Evolutionary conservation across 2,888 invertebrate genomes (phyloP), one percentile per base, ranked within the genome.

Genomic region (Malthinus seriepunctatus): DNA sequence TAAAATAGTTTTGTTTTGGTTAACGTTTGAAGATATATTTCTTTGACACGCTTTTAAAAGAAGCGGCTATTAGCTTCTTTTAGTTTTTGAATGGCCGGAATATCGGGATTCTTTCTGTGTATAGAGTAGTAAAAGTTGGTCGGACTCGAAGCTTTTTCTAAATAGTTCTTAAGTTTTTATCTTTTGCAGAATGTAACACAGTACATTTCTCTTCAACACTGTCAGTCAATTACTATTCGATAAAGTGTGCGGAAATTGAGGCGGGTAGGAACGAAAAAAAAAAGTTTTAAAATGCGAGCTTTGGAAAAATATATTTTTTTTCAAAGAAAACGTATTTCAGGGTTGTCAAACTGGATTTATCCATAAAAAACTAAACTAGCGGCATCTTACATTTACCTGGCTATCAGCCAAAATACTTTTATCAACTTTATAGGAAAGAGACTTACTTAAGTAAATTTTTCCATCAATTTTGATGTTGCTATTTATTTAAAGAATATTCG

Each of bases 181-280:
- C 65, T 65, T 56, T 15, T 52, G 52, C 51, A 44, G 50, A 61
- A 65, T 61, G 62, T 63, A 62, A 60, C 62, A 57, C 57, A 56
- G 56, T 55, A 65, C 10, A 9, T 63, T 65, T 63, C 65, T 61
- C 61, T 65, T 65, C 56, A 55, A 55, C 58, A 64, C 64, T 65
- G 69, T 63, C 68, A 71, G 70, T 71, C 71, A 71, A 71, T 71
- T 71, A 71, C 68, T 68, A 70, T 69, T 69, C 69, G 69, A 71
- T 71, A 71, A 70, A 69, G 68, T 68, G 67, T 66, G 62, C 65
- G 70, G 70, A 71, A 71, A 71, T 71, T 69, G 70, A 70, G 60
- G 48, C 56, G 60, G 23, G 23, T 23, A 23, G 2, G 5, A 23
- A 2, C 3, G 5, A 23, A 2, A 23, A 5, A 23, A 23, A 23